Percentiles rank a stretch among this genome's conserved stretches.
Conservation (phyloP, 2,113 vertebrate species). For the Neotragus moschatus region DNA sequence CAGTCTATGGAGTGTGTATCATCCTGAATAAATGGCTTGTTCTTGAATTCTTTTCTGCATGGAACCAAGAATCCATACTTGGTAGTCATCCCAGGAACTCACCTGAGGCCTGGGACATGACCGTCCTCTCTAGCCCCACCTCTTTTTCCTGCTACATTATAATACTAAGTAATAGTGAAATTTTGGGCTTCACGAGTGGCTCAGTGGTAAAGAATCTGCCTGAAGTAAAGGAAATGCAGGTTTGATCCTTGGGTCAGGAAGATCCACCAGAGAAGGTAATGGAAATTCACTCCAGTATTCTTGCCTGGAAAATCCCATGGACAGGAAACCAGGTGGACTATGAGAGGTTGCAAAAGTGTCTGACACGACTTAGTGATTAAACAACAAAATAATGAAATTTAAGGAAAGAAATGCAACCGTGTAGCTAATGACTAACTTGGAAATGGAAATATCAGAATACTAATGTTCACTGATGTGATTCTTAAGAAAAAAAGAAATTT, state of each 20-base stretch:
- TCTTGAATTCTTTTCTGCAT: not conserved
- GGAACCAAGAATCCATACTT: not conserved
- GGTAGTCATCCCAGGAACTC: not conserved
- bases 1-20: not conserved
- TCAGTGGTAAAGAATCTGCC: not conserved
- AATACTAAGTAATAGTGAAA: not conserved
- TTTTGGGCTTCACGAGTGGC: not conserved
- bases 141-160: not conserved
- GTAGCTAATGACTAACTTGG: not conserved
- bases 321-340: not conserved
- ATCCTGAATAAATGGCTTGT: not conserved
- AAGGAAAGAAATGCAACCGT: not conserved
- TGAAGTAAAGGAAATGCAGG: not conserved
- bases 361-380: not conserved
- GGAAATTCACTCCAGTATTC: not conserved
- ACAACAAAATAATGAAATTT: not conserved
- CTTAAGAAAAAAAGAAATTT: not conserved
- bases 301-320: not conserved
- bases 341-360: not conserved
- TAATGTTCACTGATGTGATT: not conserved
- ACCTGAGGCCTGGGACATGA: not conserved
- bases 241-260: not conserved
- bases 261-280: not conserved
- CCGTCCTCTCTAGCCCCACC: not conserved
- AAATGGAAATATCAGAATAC: not conserved